phyloP scores from a whole-genome alignment of 2,888 invertebrate species.

The Sphaeridia pumilis region DNA sequence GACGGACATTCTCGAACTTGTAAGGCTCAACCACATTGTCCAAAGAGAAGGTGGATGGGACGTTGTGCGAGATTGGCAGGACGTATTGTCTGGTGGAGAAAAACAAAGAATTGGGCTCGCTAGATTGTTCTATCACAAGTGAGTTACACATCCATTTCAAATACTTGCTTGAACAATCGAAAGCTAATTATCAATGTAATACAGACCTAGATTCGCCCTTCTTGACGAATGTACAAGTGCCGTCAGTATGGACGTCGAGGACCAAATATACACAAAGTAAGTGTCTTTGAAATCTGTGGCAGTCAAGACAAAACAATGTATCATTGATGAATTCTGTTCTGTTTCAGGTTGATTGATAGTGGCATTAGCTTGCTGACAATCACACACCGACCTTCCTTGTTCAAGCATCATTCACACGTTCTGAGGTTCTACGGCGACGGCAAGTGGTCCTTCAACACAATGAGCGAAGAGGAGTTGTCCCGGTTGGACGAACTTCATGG shows the following conservation, averaged over 20 bases:
- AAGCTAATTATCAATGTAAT: conserved; percentile 31
- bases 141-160: conserved; percentile 30
- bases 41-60: conserved; percentile 73
- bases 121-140: conserved; percentile 86
- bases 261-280: conserved; percentile 68
- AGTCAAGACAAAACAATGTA: no score
- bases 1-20: conserved; percentile 60
- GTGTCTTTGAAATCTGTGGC: no score
- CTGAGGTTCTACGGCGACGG: conserved; percentile 94
- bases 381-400: conserved; percentile 88
- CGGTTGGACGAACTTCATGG: no score
- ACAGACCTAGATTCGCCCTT: conserved; percentile 74
- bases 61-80: conserved; percentile 84
- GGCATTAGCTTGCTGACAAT: conserved; percentile 93
- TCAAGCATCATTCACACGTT: conserved; percentile 68
- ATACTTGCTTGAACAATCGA: no score
- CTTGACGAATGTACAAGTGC: conserved; percentile 96
- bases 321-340: no score
- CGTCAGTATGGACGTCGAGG: conserved; percentile 85
- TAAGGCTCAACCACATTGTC: conserved; percentile 68
- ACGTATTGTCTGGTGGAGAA: conserved; percentile 90
- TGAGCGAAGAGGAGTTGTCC: no score
- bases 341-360: conserved; percentile 58
- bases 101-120: conserved; percentile 94
- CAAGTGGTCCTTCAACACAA: conserved; percentile 64